Evolutionary conservation across 2,888 invertebrate species (phyloP).

Genomic region (Micoletzkya japonica): DNA sequence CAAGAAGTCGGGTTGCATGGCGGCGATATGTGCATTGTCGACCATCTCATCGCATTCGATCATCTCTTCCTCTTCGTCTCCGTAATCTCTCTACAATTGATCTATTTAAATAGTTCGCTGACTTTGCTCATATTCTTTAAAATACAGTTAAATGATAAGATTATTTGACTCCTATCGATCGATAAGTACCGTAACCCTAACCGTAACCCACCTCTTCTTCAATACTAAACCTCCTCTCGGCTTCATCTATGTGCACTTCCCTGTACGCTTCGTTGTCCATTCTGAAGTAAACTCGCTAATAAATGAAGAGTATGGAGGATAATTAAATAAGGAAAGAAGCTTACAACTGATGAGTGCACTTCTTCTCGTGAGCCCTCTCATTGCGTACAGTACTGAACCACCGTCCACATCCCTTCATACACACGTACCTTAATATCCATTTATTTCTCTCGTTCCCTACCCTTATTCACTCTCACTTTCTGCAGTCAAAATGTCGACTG

Average conservation of each 20-base stretch:
- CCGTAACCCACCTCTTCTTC: neutral
- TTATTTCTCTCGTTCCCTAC: neutral
- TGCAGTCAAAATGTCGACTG: slow-evolving; percentile 42
- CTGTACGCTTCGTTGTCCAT: neutral
- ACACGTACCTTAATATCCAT: slow-evolving; percentile 42
- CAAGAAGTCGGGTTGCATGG: slow-evolving; percentile 1
- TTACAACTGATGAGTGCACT: slow-evolving; percentile 29
- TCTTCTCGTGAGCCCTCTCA: slow-evolving; percentile 40
- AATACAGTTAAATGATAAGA: neutral
- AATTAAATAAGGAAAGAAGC: neutral
- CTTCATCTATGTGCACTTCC: neutral
- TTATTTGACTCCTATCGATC: neutral
- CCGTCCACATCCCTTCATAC: slow-evolving; percentile 53
- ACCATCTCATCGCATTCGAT: neutral
- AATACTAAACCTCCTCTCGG: neutral
- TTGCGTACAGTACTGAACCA: slow-evolving; percentile 40
- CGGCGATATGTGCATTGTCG: neutral
- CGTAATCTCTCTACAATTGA: slow-evolving; percentile 15
- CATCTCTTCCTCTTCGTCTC: slow-evolving; percentile 25
- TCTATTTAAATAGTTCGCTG: too few relatives aligned
- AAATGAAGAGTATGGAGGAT: neutral
- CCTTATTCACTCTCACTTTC: slow-evolving; percentile 33
- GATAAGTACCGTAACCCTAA: neutral
- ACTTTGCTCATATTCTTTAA: too few relatives aligned
- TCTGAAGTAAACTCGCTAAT: neutral